A percentile compares a stretch with the other conserved stretches of the same genome.
Evolutionary conservation across 2,113 vertebrate species (phyloP).

Genomic region (Spea bombifrons): DNA sequence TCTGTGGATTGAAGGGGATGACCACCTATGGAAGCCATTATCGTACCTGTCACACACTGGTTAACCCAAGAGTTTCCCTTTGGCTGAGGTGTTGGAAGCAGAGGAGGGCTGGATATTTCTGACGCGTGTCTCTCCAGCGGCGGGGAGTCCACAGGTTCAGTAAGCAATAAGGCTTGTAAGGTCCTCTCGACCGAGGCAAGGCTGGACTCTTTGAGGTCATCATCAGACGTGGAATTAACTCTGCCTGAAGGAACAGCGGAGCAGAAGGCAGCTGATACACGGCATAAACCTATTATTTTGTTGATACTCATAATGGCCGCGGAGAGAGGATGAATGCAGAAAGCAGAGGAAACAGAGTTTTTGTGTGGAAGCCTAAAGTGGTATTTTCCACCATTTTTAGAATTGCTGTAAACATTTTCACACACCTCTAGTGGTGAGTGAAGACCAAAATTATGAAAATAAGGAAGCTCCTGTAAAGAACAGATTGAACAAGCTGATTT

Average conservation of each 20-base stretch:
- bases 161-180: constrained; percentile 69
- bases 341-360: no score
- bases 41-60: constrained; percentile 64
- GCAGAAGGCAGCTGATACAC: neutral
- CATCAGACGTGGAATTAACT: constrained; percentile 56
- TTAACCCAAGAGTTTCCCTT: constrained; percentile 65
- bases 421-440: no score
- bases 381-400: no score
- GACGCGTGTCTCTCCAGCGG: constrained; percentile 60
- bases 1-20: no score
- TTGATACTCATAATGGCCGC: no score
- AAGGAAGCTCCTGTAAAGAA: no score
- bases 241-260: constrained; percentile 57
- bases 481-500: no score
- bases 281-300: constrained; percentile 44
- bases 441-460: no score
- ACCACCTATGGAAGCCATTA: neutral
- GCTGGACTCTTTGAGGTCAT: constrained; percentile 56
- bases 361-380: no score
- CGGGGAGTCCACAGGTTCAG: constrained; percentile 64
- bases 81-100: constrained; percentile 65
- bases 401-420: no score
- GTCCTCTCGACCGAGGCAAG: constrained; percentile 57
- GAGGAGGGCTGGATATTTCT: constrained; percentile 66
- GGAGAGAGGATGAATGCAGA: no score